Base-by-base conservation (phyloP, 2,888 invertebrate species). In the Scaptomyza caliginosa region DNA sequence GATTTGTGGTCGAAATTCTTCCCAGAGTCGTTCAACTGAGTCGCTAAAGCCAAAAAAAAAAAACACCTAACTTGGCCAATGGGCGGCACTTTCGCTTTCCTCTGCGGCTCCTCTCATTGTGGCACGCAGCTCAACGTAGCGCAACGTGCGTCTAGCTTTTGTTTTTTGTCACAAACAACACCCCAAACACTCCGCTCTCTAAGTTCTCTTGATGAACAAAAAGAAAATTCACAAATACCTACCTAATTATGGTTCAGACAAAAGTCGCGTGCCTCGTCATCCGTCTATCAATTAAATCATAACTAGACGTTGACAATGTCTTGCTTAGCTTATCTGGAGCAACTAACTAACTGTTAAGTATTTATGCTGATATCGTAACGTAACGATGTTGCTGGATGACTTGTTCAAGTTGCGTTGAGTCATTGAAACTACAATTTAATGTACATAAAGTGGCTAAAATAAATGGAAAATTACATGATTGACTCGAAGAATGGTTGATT, bases 1-100 rank as follows among this genome's bases (percentile, higher is more conserved):
- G 88, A 83, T 83, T 88, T 88, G 86, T 86, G 86, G 86, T 88
- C 74, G 71, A 83, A 81, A 88, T 88, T 86, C 89, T 88, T 81
- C 84, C 77, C 88, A 87, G 74, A 79, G 69, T 58, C 86, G 77
- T 71, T 86, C 86, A 77, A 67, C 77, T 87, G 85, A 67, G 86
- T 76, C 77, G 34, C 16, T 79, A 75, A 65, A 42, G 26, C 43
- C 28, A 3, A 16, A 34, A 34, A 17, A 26, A 32, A 26, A 28
- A 43, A 11, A n/a, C n/a, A n/a, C 45, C 68, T 74, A 69, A 68
- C 13, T 62, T 40, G 58, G 36, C 43, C 63, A 72, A 52, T 67
- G 58, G 80, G 64, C 71, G 86, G 88, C 86, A 83, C 83, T 83
- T 83, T 83, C 83, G 88, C 79, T 83, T 83, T 83, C 80, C 73